phyloP scores from a whole-genome alignment of 2,113 vertebrate genomes.

The Tychaedon coryphoeus region DNA sequence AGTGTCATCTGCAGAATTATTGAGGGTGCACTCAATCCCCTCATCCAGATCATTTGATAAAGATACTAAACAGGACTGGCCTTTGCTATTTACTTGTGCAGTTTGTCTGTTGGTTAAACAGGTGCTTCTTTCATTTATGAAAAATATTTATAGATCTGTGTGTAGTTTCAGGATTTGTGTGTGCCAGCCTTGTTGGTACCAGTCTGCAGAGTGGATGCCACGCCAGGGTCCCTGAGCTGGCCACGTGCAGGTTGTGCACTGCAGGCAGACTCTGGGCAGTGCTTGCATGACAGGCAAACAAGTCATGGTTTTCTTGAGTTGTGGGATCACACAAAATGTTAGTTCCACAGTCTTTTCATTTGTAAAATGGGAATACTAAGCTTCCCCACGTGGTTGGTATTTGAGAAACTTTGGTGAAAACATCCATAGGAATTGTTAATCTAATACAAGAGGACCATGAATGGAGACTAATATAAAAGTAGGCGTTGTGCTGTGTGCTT shows the following conservation, averaged over 20 bases:
- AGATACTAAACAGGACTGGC: neutral
- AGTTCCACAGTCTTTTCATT: neutral
- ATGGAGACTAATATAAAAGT: neutral
- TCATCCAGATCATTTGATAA: neutral
- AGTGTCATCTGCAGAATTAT: neutral
- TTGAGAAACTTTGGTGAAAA: neutral
- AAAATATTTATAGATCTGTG: neutral
- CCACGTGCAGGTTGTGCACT: accelerated
- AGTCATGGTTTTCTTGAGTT: neutral
- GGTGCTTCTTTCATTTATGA: neutral
- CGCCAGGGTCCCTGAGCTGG: accelerated
- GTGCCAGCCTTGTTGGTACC: neutral
- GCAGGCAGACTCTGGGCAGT: accelerated
- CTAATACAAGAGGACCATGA: neutral
- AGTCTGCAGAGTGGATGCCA: neutral
- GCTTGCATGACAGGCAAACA: accelerated
- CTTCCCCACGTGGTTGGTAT: neutral
- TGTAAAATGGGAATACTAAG: neutral
- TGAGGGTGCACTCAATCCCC: neutral
- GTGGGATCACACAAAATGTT: neutral
- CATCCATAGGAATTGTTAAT: neutral
- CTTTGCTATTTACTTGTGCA: neutral
- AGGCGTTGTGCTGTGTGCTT: neutral
- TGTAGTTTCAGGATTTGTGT: neutral
- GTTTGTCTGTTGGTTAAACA: neutral